A percentile compares a stretch with the other conserved stretches of the same genome.
Evolutionary conservation across 2,797 vertebrate species (phyloP).

Genomic region (Spinibarbus caldwelli): DNA sequence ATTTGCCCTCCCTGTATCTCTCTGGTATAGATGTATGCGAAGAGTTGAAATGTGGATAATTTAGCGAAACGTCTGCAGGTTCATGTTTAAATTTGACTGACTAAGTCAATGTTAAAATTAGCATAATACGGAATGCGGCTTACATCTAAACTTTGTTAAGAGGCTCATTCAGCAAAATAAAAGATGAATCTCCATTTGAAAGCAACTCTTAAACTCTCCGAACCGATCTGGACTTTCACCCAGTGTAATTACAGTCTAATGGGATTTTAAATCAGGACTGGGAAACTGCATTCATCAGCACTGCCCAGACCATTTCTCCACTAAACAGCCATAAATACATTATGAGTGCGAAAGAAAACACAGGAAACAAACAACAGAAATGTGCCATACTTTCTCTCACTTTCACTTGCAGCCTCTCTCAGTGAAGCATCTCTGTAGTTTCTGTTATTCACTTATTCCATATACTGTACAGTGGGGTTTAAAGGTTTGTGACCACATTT

Average conservation of each 20-base stretch:
- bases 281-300: conserved; percentile 56
- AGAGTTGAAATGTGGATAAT: neutral
- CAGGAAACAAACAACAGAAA: conserved; percentile 16
- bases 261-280: conserved; percentile 60
- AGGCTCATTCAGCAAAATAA: conserved; percentile 55
- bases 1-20: neutral
- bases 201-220: conserved; percentile 34
- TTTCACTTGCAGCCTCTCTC: neutral
- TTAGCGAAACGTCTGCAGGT: neutral
- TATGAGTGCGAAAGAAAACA: conserved; percentile 37
- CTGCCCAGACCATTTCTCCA: conserved; percentile 48
- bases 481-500: neutral
- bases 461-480: neutral
- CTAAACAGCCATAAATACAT: conserved; percentile 50
- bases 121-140: conserved; percentile 14
- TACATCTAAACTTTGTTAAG: conserved; percentile 37
- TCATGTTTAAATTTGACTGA: conserved; percentile 18
- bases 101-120: neutral
- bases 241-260: conserved; percentile 61
- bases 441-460: neutral
- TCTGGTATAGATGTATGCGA: neutral
- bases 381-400: neutral
- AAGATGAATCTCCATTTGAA: conserved; percentile 60
- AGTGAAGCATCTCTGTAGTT: neutral
- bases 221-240: conserved; percentile 55